Conservation (phyloP, 2,113 vertebrate species). For the Epinephelus cyanopodus region DNA sequence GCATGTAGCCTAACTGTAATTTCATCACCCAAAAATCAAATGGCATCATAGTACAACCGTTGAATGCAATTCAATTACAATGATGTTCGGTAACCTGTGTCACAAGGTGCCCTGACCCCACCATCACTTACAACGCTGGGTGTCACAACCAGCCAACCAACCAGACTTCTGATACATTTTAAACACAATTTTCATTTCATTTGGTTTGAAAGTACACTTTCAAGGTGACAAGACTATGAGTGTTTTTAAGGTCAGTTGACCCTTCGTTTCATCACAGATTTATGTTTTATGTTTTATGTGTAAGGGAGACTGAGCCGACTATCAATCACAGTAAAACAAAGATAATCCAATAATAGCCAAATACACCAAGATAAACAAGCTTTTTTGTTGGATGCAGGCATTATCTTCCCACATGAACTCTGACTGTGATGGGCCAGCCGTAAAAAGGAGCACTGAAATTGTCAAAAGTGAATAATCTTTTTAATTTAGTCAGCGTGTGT, state of each 20-base stretch:
- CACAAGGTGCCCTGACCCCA: neutral
- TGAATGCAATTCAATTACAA: no score
- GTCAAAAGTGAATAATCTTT: slow-evolving; percentile 81
- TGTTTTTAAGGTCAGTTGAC: neutral
- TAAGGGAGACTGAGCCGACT: neutral
- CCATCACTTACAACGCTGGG: neutral
- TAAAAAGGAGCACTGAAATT: slow-evolving; percentile 62
- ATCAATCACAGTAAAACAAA: slow-evolving; percentile 7
- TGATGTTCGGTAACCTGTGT: neutral
- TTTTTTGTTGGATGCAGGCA: slow-evolving; percentile 25
- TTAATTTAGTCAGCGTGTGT: slow-evolving; percentile 76
- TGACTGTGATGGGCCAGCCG: slow-evolving; percentile 45
- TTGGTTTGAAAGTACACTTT: neutral
- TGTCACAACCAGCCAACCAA: neutral
- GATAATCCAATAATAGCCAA: slow-evolving; percentile 12
- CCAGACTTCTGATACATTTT: no score
- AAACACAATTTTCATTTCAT: neutral
- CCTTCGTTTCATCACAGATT: neutral
- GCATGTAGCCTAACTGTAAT: no score
- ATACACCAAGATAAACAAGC: slow-evolving; percentile 14
- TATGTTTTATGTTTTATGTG: neutral
- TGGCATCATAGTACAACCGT: no score
- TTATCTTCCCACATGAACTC: slow-evolving; percentile 56
- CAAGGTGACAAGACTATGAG: neutral
- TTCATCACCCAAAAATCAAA: no score